Percentiles rank a stretch among this genome's conserved stretches.
Evolutionary conservation across 1,140 invertebrate genomes (phyloP).

Genomic region (Danaus plexippus): DNA sequence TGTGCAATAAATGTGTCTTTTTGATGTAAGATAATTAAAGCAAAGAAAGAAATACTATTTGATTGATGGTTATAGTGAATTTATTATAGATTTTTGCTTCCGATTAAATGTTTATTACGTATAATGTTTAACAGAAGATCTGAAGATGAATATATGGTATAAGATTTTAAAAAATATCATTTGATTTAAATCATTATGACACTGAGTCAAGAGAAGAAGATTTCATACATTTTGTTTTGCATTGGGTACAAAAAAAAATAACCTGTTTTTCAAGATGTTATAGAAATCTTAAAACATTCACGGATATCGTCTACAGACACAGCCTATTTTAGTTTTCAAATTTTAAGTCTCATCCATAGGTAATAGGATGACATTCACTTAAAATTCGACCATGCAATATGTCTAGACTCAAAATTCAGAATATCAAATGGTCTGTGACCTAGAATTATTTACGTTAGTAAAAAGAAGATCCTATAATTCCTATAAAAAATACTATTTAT

Average conservation of each 20-base stretch:
- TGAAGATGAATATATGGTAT: too few relatives aligned
- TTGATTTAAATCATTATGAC: too few relatives aligned
- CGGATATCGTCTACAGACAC: constrained; percentile 48
- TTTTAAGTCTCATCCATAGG: constrained; percentile 64
- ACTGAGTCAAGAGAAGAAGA: too few relatives aligned
- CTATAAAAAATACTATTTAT: too few relatives aligned
- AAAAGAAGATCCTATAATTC: constrained; percentile 18
- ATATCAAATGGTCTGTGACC: constrained; percentile 65
- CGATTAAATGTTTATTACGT: too few relatives aligned
- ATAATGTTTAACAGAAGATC: too few relatives aligned
- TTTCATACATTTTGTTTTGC: too few relatives aligned
- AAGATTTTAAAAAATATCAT: not conserved
- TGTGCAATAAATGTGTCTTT: not conserved
- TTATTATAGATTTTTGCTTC: too few relatives aligned
- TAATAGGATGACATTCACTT: constrained; percentile 64
- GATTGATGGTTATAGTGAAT: too few relatives aligned
- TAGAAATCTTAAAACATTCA: constrained; percentile 15
- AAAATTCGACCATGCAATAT: constrained; percentile 70
- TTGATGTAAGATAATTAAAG: not conserved
- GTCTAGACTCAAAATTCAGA: constrained; percentile 60
- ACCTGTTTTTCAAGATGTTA: constrained; percentile 5
- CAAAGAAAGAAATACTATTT: too few relatives aligned
- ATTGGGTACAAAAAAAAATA: not conserved
- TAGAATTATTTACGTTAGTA: constrained; percentile 53
- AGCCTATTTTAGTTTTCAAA: constrained; percentile 63